phyloP scores from a whole-genome alignment of 2,888 invertebrate genomes.

The Oscheius sp. region DNA sequence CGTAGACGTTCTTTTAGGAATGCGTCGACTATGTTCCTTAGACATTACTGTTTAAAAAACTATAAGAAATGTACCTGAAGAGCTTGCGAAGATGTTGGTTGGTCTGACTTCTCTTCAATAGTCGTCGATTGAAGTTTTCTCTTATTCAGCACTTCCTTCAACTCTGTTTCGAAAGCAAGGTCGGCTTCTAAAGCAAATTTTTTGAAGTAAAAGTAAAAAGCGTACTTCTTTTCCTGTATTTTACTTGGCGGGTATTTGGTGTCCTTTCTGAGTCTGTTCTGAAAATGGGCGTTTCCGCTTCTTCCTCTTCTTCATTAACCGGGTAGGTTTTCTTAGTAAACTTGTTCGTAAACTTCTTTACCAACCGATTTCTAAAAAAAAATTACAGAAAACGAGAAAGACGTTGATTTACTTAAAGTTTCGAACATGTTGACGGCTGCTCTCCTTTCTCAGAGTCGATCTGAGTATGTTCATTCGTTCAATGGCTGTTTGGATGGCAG shows the following conservation, averaged over 20 bases:
- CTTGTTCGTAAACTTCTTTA: slow-evolving; percentile 39
- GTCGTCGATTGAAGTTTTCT: background rate
- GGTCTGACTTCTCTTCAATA: background rate
- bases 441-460: slow-evolving; percentile 52
- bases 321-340: slow-evolving; percentile 38
- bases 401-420: slow-evolving; percentile 29
- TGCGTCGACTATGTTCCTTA: too few species aligned
- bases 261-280: slow-evolving; percentile 19
- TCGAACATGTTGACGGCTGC: slow-evolving; percentile 43
- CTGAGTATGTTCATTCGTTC: slow-evolving; percentile 45
- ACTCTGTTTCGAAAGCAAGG: slow-evolving; percentile 15
- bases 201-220: background rate
- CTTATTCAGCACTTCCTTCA: slow-evolving; percentile 17
- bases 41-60: too few species aligned
- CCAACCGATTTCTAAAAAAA: slow-evolving; percentile 24
- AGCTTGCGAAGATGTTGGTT: too few species aligned
- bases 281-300: slow-evolving; percentile 13
- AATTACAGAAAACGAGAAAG: background rate
- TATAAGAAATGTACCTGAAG: too few species aligned
- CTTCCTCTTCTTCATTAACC: slow-evolving; percentile 24
- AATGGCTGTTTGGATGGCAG: slow-evolving; percentile 43
- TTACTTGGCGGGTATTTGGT: slow-evolving; percentile 4
- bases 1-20: background rate
- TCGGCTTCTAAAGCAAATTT: slow-evolving; percentile 14
- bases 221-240: slow-evolving; percentile 29